phyloP scores from a whole-genome alignment of 2,113 vertebrate genomes.

The Engystomops pustulosus region DNA sequence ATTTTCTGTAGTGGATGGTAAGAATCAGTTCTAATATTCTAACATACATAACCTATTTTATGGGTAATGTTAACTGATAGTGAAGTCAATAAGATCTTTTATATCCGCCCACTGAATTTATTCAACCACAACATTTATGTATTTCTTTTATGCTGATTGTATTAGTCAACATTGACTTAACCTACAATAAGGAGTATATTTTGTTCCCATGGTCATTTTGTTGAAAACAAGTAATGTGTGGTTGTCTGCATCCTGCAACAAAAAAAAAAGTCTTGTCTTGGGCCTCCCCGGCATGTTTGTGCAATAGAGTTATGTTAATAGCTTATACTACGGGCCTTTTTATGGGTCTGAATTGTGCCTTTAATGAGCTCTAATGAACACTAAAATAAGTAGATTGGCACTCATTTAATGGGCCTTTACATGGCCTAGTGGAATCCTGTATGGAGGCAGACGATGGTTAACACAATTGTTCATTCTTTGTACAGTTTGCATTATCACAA shows the following conservation, averaged over 20 bases:
- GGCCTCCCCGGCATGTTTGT: neutral
- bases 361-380: no score
- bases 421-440: no score
- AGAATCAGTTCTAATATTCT: neutral
- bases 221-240: neutral
- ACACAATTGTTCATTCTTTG: no score
- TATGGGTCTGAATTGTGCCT: no score
- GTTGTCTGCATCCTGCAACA: neutral
- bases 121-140: neutral
- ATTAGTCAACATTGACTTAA: neutral
- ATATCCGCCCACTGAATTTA: neutral
- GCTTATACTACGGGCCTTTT: no score
- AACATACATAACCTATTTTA: neutral
- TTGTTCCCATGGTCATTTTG: neutral
- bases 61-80: neutral
- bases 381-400: no score
- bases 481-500: no score
- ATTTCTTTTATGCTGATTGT: neutral
- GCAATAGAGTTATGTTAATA: no score
- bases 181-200: neutral
- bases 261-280: neutral
- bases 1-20: neutral
- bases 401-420: no score
- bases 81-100: neutral
- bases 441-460: no score